These are phyloP conservation scores for Panagrolaimus sp. DNA, from an alignment of 1,140 invertebrate species.

Conservation along the genomic window DNA sequence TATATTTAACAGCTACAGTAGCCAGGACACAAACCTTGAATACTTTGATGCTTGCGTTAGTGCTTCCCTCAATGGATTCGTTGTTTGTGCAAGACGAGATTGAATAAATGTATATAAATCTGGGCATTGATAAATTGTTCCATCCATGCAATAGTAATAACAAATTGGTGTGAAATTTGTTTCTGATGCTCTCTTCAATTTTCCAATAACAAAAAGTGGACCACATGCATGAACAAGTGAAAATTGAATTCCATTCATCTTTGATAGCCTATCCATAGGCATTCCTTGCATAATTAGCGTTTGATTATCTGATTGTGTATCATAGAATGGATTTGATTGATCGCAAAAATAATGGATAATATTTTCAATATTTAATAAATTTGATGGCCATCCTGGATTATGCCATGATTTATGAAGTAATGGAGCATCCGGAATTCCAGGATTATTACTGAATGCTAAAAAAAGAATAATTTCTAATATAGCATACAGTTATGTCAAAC, in stretches of 20 bases:
- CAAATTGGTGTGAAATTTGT: conserved; percentile 67
- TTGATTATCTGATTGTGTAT: conserved; percentile 91
- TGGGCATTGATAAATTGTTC: conserved; percentile 90
- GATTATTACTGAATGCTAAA: neutral
- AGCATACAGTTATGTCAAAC: neutral
- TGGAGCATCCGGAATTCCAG: neutral
- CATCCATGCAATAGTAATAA: conserved; percentile 95
- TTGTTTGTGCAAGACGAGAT: conserved; percentile 74
- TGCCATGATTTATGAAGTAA: conserved; percentile 16
- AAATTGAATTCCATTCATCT: conserved; percentile 91
- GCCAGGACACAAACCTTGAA: too few relatives aligned
- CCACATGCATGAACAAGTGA: conserved; percentile 88
- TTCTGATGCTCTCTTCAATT: conserved; percentile 65
- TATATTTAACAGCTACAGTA: too few relatives aligned
- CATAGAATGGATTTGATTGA: conserved; percentile 88
- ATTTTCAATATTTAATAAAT: conserved; percentile 62
- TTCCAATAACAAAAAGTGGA: conserved; percentile 89
- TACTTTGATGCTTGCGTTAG: conserved; percentile 22
- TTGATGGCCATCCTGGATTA: conserved; percentile 24
- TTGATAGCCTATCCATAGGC: conserved; percentile 64
- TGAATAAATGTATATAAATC: conserved; percentile 88
- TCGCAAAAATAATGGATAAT: conserved; percentile 95
- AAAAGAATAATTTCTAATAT: conserved; percentile 13
- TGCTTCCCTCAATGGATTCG: conserved; percentile 43
- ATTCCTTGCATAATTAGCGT: conserved; percentile 88